Conservation (phyloP, 2,888 invertebrate genomes). For the Cyaniris semiargus region DNA sequence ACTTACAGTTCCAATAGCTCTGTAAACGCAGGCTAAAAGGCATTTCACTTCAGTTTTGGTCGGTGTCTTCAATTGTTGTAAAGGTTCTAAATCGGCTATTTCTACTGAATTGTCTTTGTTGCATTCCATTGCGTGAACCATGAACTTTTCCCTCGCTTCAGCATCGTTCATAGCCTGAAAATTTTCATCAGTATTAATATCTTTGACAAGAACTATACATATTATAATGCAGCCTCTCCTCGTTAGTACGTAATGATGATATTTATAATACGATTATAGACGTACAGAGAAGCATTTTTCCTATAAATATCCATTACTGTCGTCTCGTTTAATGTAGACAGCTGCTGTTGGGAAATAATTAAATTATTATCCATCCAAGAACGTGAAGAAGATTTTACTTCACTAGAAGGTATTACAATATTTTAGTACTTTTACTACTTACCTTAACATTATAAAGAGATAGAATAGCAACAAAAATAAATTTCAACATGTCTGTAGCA, state of each 20-base stretch:
- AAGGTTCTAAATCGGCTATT: conserved; percentile 53
- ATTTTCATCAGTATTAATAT: background rate
- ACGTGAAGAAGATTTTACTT: background rate
- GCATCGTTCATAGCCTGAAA: conserved; percentile 57
- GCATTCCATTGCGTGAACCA: conserved; percentile 58
- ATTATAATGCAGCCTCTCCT: background rate
- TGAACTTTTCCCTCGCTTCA: conserved; percentile 57
- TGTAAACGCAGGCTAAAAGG: conserved; percentile 62
- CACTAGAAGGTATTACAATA: no score
- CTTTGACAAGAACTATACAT: background rate
- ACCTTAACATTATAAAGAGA: conserved; percentile 4
- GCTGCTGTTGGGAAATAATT: no score
- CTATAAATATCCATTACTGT: no score
- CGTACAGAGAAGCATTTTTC: no score
- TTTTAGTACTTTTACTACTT: background rate
- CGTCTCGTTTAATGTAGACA: no score
- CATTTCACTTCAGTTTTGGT: conserved; percentile 70
- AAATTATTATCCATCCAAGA: background rate
- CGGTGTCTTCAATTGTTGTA: conserved; percentile 57
- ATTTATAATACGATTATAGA: no score
- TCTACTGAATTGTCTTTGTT: conserved; percentile 57
- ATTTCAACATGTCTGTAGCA: background rate
- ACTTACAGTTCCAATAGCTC: conserved; percentile 31
- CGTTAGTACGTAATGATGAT: background rate
- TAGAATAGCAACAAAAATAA: background rate